Conservation (phyloP, 2,797 vertebrate species). For the Danio albolineatus region DNA sequence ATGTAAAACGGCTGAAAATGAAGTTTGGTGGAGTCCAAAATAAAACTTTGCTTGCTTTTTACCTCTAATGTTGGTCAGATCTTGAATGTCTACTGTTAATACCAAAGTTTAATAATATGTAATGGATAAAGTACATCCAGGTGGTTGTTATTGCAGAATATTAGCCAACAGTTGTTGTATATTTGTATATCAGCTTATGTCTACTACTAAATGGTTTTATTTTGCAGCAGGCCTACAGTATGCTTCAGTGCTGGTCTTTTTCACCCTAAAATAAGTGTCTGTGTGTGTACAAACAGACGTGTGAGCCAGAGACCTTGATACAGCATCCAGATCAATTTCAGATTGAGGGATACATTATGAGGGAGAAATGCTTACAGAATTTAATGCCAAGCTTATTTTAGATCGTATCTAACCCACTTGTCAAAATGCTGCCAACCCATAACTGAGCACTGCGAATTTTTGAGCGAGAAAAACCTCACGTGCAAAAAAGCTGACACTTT, state of each 20-base stretch:
- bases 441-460: background rate
- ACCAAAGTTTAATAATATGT: too few species aligned
- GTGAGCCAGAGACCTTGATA: conserved; percentile 19
- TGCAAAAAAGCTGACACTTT: background rate
- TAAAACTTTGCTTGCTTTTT: too few species aligned
- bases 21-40: too few species aligned
- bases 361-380: conserved; percentile 30
- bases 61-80: too few species aligned
- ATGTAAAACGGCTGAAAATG: too few species aligned
- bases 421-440: conserved; percentile 24
- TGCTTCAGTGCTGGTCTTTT: background rate
- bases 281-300: background rate
- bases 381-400: conserved; percentile 21
- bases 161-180: too few species aligned
- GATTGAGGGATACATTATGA: conserved; percentile 32
- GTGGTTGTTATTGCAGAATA: too few species aligned
- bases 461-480: background rate
- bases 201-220: background rate
- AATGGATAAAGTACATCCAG: too few species aligned
- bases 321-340: conserved; percentile 30
- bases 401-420: conserved; percentile 22
- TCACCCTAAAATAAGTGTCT: background rate
- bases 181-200: too few species aligned
- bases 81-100: too few species aligned
- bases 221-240: background rate